Base-by-base conservation (phyloP, 2,888 invertebrate species). In the Liposcelis brunnea region DNA sequence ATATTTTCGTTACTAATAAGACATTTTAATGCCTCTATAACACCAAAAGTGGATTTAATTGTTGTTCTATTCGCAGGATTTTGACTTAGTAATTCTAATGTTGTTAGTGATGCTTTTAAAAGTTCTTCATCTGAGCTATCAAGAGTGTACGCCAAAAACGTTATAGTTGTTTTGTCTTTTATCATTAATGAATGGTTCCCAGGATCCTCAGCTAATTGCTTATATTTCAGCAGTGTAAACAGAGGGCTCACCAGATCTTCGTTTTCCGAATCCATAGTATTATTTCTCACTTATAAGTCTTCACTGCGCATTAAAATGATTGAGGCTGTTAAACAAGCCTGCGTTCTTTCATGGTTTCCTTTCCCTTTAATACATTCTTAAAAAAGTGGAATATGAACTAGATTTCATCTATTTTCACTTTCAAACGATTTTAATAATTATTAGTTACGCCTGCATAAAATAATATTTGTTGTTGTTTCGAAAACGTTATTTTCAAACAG, bases 161-260 rank as follows among this genome's bases (percentile, higher is more conserved):
- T 16, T 6, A 40, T 10, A n/a, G 21, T 40, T 16, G 19, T 40
- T 10, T 19, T 40, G 11, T 40, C 40, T 10, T 21, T 40, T 3
- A 40, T 16, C 19, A 40, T 19, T 19, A 19, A 10, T 18, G 21
- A 3, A 19, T 40, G 40, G 19, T 40, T 40, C 12, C 19, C 40
- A n/a, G 16, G 19, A 19, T 40, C 21, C n/a, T 40, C 40, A n/a
- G 40, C 40, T 40, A 40, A 18, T 12, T 21, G 40, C 11, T 40
- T 40, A 19, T 19, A 40, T 12, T 40, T 40, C 4, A 40, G 40
- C 21, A 40, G 19, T n/a, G 40, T 19, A 19, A 40, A 40, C 7
- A 40, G 26, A 26, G 26, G 26, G 26, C 26, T 26, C 8, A 26
- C 26, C 26, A 26, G 8, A 26, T 26, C 26, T 26, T 26, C 26